Percentiles rank a stretch among this genome's conserved stretches.
phyloP scores from a whole-genome alignment of 1,140 invertebrate species.

The Carposina sasakii region DNA sequence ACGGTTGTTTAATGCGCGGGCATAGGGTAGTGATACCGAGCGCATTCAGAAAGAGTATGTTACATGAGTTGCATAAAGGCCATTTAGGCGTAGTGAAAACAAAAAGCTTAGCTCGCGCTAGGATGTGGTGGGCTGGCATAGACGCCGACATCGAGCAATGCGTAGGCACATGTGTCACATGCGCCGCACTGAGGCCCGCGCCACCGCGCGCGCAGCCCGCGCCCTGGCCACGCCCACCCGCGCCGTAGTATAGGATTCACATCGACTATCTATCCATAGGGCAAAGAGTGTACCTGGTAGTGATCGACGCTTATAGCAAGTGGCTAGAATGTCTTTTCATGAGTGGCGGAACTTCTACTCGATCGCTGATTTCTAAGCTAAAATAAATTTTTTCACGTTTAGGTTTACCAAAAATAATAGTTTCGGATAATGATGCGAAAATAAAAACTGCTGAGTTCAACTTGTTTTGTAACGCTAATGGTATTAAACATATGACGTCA shows the following conservation, averaged over 20 bases:
- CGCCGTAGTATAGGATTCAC: neutral
- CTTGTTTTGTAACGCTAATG: neutral
- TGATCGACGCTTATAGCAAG: neutral
- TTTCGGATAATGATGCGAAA: slow-evolving; percentile 8
- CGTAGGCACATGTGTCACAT: neutral
- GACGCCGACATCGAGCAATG: neutral
- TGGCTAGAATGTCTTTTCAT: neutral
- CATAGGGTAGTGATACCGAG: slow-evolving; percentile 40
- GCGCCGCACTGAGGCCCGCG: neutral
- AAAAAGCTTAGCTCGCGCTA: slow-evolving; percentile 45
- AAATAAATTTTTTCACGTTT: neutral
- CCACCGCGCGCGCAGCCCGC: neutral
- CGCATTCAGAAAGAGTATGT: slow-evolving; percentile 22
- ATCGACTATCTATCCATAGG: slow-evolving; percentile 1
- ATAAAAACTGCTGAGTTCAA: neutral
- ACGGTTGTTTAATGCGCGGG: slow-evolving; percentile 19
- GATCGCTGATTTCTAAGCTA: neutral
- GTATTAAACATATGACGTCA: slow-evolving; percentile 4
- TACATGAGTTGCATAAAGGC: slow-evolving; percentile 45
- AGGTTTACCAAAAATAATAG: neutral
- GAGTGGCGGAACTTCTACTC: neutral
- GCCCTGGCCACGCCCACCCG: slow-evolving; percentile 8
- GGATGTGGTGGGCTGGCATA: slow-evolving; percentile 11
- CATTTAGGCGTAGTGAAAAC: slow-evolving; percentile 53
- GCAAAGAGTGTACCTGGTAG: neutral